Evolutionary conservation across 1,140 invertebrate genomes (phyloP).

Genomic region (Helicorthomorpha holstii): DNA sequence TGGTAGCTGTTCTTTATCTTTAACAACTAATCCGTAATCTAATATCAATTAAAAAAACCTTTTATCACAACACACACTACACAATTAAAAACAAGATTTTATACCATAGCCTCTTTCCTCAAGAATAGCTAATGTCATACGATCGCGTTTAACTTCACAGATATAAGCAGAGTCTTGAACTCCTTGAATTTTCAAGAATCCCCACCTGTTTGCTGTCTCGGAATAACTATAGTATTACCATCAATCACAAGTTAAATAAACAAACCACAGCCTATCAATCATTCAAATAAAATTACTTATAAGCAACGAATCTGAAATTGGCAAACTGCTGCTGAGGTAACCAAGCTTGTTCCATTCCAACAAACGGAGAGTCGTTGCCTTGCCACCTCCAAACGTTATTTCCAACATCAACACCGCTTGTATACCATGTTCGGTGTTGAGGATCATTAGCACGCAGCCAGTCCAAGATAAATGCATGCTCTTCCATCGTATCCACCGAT

Average conservation of each 20-base stretch:
- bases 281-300: slow-evolving; percentile 25
- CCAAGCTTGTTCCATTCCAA: slow-evolving; percentile 65
- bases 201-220: slow-evolving; percentile 45
- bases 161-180: slow-evolving; percentile 61
- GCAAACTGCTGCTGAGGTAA: slow-evolving; percentile 37
- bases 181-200: slow-evolving; percentile 58
- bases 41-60: slow-evolving; percentile 22
- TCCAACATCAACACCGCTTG: slow-evolving; percentile 50
- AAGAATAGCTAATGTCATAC: slow-evolving; percentile 16
- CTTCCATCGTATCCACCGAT: slow-evolving; percentile 58
- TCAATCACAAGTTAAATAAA: not conserved
- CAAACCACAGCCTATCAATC: not conserved
- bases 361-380: slow-evolving; percentile 51
- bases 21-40: slow-evolving; percentile 58
- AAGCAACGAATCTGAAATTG: slow-evolving; percentile 26
- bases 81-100: not conserved
- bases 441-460: slow-evolving; percentile 62
- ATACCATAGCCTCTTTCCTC: slow-evolving; percentile 18
- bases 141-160: slow-evolving; percentile 53
- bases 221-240: not conserved
- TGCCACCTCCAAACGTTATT: slow-evolving; percentile 68
- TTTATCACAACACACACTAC: not conserved
- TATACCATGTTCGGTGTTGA: slow-evolving; percentile 71
- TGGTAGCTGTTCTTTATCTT: slow-evolving; percentile 59
- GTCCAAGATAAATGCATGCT: slow-evolving; percentile 67